Evolutionary conservation across 2,888 invertebrate genomes (phyloP).

Genomic region (Athetis lepigone): DNA sequence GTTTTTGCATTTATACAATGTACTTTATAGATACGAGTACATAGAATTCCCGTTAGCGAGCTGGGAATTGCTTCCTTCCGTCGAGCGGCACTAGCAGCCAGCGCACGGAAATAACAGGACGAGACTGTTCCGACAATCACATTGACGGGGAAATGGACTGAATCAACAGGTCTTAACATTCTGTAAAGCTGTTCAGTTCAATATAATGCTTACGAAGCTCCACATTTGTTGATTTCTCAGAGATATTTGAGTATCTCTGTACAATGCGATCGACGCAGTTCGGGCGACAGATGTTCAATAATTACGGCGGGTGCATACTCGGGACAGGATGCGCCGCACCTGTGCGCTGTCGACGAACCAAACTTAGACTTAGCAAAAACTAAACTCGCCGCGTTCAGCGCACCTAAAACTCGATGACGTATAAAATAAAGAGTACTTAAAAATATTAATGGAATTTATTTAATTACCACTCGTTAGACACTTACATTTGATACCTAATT

Average conservation of each 20-base stretch:
- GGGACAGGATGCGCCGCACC: conserved; percentile 87
- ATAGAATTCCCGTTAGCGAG: conserved; percentile 78
- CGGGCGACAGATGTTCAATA: conserved; percentile 83
- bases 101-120: conserved; percentile 85
- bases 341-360: conserved; percentile 78
- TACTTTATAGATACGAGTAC: conserved; percentile 35
- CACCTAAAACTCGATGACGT: too few species aligned
- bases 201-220: conserved; percentile 35
- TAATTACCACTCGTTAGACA: too few species aligned
- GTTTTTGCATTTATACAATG: conserved; percentile 7
- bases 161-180: conserved; percentile 84
- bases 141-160: conserved; percentile 84
- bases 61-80: conserved; percentile 89
- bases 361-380: conserved; percentile 80
- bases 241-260: conserved; percentile 29
- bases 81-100: conserved; percentile 70
- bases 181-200: conserved; percentile 65
- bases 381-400: conserved; percentile 53
- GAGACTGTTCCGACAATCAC: conserved; percentile 81
- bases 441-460: conserved; percentile 4
- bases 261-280: conserved; percentile 54
- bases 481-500: too few species aligned
- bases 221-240: conserved; percentile 45
- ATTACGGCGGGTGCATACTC: conserved; percentile 77
- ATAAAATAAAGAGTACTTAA: too few species aligned